Conservation (phyloP, 2,797 vertebrate genomes). For the Gambusia yucatana region DNA sequence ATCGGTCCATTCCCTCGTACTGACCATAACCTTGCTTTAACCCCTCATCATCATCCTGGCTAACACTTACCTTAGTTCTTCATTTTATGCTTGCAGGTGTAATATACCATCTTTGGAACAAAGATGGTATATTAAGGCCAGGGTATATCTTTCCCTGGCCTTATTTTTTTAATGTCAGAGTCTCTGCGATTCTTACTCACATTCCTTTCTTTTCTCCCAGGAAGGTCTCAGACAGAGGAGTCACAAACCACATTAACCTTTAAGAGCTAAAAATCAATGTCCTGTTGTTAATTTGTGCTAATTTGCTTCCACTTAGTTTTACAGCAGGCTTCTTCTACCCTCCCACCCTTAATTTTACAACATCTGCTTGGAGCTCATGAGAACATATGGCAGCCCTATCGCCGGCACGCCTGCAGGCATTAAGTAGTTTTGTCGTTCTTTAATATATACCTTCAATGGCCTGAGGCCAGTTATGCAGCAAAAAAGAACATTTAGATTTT, state of each 20-base stretch:
- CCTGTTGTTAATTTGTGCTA: slow-evolving; percentile 85
- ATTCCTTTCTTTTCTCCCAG: slow-evolving; percentile 21
- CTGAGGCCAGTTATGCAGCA: slow-evolving; percentile 3
- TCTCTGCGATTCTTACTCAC: neutral
- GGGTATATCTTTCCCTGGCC: neutral
- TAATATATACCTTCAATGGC: slow-evolving; percentile 3
- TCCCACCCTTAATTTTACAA: slow-evolving; percentile 28
- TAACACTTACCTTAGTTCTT: neutral
- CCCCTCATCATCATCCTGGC: neutral
- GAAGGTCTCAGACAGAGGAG: slow-evolving; percentile 65
- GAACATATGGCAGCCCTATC: slow-evolving; percentile 33
- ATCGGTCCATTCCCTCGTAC: too few relatives aligned
- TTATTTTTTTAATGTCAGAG: neutral
- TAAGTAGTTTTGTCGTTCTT: slow-evolving; percentile 15
- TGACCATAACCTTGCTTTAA: too few relatives aligned
- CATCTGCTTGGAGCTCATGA: slow-evolving; percentile 38
- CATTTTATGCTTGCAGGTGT: neutral
- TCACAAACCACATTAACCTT: slow-evolving; percentile 86
- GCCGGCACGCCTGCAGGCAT: slow-evolving; percentile 26
- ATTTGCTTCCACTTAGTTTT: slow-evolving; percentile 84
- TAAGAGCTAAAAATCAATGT: slow-evolving; percentile 86
- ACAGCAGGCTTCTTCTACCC: slow-evolving; percentile 35
- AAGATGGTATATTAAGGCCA: too few relatives aligned
- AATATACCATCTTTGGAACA: neutral
- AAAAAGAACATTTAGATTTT: neutral